A percentile compares a stretch with the other conserved stretches of the same genome.
These are phyloP conservation scores for Agrilus cyanescens DNA, from an alignment of 2,888 invertebrate genomes.

Conservation along the genomic window DNA sequence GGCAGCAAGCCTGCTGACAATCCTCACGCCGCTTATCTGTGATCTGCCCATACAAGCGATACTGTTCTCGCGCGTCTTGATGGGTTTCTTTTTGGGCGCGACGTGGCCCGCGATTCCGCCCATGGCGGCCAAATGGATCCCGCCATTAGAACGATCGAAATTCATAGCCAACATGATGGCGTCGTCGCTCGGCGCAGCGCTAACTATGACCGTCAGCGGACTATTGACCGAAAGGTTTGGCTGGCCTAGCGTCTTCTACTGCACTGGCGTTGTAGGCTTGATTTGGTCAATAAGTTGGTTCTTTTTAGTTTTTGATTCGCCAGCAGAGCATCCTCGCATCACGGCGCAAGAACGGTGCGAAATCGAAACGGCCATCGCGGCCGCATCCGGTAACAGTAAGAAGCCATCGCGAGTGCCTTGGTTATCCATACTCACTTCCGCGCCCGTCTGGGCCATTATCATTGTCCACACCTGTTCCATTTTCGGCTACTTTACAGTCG, in stretches of 20 bases:
- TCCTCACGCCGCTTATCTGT: constrained; percentile 69
- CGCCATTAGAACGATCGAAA: constrained; percentile 84
- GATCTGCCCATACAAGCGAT: constrained; percentile 56
- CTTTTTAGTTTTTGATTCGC: constrained; percentile 66
- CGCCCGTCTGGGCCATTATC: constrained; percentile 77
- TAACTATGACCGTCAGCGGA: constrained; percentile 81
- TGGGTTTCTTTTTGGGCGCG: constrained; percentile 50
- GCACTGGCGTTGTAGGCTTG: constrained; percentile 64
- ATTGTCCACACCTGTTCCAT: constrained; percentile 73
- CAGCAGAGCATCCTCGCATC: constrained; percentile 73
- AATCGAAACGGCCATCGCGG: constrained; percentile 57
- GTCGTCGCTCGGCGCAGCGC: constrained; percentile 81
- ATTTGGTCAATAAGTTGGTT: constrained; percentile 79
- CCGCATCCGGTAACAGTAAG: constrained; percentile 22
- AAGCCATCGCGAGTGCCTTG: constrained; percentile 57
- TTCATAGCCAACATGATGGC: constrained; percentile 92
- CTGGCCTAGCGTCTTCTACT: constrained; percentile 85
- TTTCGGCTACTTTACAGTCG: constrained; percentile 79
- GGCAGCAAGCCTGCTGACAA: constrained; percentile 65
- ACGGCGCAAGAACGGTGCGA: constrained; percentile 51
- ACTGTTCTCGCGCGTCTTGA: constrained; percentile 55
- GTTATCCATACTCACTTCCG: constrained; percentile 53
- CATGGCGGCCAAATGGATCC: constrained; percentile 89
- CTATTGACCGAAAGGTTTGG: constrained; percentile 68
- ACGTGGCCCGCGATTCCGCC: constrained; percentile 92